Base-by-base conservation (phyloP, 2,888 invertebrate species). In the Agonopterix arenella region DNA sequence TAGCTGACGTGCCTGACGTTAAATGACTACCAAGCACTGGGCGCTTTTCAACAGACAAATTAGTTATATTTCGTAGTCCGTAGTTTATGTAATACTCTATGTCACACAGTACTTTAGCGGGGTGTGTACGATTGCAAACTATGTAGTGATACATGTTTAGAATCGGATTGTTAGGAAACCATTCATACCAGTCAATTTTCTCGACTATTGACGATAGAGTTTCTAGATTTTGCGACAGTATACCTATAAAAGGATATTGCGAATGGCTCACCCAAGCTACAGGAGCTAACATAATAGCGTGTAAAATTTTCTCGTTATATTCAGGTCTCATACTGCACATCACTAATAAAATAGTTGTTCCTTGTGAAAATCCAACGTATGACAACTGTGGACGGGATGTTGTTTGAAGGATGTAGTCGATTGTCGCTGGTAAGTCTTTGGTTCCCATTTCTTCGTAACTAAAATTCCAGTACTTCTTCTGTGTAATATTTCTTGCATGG, bases 321-420 rank as follows among this genome's bases (percentile, higher is more conserved):
- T 80, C 79, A 2, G 82, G 82, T 47, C 56, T 68, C 59, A 68
- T 55, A 52, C 81, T 83, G 58, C 82, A 77, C 77, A 86, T 70
- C 0, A 84, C 75, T 38, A 84, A 67, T 57, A 86, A 84, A 45
- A 75, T 67, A 1, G 84, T 84, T 1, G 82, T 80, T 50, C 86
- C 85, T 69, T 85, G 84, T 18, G 86, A 86, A 65, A 79, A 86
- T 52, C 84, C 86, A 44, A 86, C 62, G 54, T 84, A 86, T n/a
- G 74, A 74, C 40, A 86, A 54, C 60, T 75, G 72, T 38, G 57
- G 46, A 37, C 60, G 60, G 10, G 59, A 60, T 37, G 79, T 84
- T 36, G 53, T 58, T 7, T 59, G 56, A 4, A 82, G 61, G 55
- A 86, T 74, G 51, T 80, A 74, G 62, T 86, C 83, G 49, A 86